A percentile compares a stretch with the other conserved stretches of the same genome.
phyloP scores from a whole-genome alignment of 1,140 invertebrate genomes.

The Bombus confusus region DNA sequence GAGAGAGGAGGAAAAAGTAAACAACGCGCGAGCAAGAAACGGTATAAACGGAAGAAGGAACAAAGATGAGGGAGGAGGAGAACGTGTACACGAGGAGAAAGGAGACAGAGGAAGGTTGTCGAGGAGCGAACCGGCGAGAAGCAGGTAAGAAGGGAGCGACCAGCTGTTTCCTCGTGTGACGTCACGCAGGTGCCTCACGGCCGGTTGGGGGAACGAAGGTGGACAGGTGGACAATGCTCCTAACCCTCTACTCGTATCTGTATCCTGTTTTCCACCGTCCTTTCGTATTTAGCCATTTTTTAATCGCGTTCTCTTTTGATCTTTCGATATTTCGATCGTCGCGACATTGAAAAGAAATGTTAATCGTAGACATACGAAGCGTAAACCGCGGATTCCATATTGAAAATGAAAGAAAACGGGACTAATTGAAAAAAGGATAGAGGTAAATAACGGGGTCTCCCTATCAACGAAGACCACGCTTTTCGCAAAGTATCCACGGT shows the following conservation, averaged over 20 bases:
- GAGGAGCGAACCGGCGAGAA: slow-evolving; percentile 38
- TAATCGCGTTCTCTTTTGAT: not conserved
- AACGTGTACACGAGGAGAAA: not conserved
- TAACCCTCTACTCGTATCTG: slow-evolving; percentile 56
- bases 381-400: too few relatives aligned
- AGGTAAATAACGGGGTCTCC: too few relatives aligned
- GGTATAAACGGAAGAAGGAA: not conserved
- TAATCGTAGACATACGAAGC: not conserved
- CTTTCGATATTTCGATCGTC: not conserved
- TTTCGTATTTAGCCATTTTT: slow-evolving; percentile 12
- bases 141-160: slow-evolving; percentile 70
- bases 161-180: slow-evolving; percentile 76
- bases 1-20: slow-evolving; percentile 12
- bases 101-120: slow-evolving; percentile 40
- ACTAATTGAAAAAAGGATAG: too few relatives aligned
- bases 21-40: slow-evolving; percentile 1
- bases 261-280: slow-evolving; percentile 45
- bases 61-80: not conserved
- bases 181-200: slow-evolving; percentile 69
- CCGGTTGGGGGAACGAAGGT: slow-evolving; percentile 54
- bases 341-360: not conserved
- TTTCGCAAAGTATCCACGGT: too few relatives aligned
- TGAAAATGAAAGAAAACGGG: too few relatives aligned
- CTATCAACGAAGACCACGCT: too few relatives aligned
- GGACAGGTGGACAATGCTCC: slow-evolving; percentile 74